These are phyloP conservation scores for Corythornis vintsioides DNA, from an alignment of 2,113 vertebrate species.

Conservation along the genomic window DNA sequence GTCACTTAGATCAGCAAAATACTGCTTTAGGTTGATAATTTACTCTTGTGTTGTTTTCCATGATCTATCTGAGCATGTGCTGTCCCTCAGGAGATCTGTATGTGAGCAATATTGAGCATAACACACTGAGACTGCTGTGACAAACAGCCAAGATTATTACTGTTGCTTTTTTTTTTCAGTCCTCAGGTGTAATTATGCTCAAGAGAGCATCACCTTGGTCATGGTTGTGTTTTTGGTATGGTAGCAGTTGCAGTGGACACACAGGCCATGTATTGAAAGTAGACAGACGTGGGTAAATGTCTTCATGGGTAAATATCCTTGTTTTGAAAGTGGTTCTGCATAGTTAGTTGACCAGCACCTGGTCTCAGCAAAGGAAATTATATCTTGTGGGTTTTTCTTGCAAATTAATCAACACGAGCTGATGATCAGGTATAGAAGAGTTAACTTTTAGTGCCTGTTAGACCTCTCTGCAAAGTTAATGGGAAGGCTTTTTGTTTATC, in stretches of 20 bases:
- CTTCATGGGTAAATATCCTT: background rate
- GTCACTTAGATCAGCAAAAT: background rate
- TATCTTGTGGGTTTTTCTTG: background rate
- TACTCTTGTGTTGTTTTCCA: background rate
- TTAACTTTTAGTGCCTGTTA: background rate
- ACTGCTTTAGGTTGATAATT: background rate
- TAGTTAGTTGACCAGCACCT: background rate
- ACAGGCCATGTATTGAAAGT: background rate
- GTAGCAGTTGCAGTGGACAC: background rate
- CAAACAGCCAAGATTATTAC: background rate
- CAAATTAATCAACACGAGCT: background rate
- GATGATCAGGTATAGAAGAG: background rate
- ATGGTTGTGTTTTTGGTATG: background rate
- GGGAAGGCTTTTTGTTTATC: background rate
- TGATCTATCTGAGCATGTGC: background rate
- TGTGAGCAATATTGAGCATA: background rate
- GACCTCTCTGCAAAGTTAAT: background rate
- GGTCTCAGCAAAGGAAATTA: background rate
- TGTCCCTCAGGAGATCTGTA: background rate
- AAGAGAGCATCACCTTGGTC: background rate
- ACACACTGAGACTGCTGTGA: background rate
- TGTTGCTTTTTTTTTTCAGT: background rate
- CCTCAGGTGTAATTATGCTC: background rate
- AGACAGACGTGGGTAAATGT: background rate
- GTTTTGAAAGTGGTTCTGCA: background rate